Evolutionary conservation across 37 sponge, comb jelly and placozoan genomes (phyloP), one percentile per base, ranked within the genome.

Genomic region (Haliclona indistincta): DNA sequence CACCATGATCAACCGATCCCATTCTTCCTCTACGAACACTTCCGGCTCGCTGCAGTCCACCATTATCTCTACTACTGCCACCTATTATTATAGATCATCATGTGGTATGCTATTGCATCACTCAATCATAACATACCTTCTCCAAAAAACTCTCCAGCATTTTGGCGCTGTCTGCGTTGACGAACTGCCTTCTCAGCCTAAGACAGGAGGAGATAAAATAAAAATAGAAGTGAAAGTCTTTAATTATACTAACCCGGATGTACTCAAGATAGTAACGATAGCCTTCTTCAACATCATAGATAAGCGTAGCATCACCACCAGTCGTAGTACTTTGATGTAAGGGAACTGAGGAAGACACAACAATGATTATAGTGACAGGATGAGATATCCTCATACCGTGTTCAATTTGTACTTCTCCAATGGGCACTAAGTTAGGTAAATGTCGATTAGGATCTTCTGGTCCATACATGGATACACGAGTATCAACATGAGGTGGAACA

Each of bases 61-160:
- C 13, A 58, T 8, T 58, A 20, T 20, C 11, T 15, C 51, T 10
- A 47, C 15, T 47, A 47, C 13, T 17, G 15, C 51, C 13, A 47
- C 51, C 51, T 47, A 17, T 15, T 47, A 10, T 47, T 58, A n/a
- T n/a, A n/a, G n/a, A n/a, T n/a, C n/a, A n/a, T n/a, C n/a, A n/a
- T n/a, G n/a, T n/a, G n/a, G n/a, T n/a, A n/a, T n/a, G n/a, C n/a
- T n/a, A n/a, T n/a, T n/a, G n/a, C n/a, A n/a, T n/a, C n/a, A n/a
- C n/a, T n/a, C n/a, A n/a, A n/a, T n/a, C n/a, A n/a, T n/a, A n/a
- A n/a, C n/a, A n/a, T 60, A 44, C 73, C 79, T 30, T 58, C 55
- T 56, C 90, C 90, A 84, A 89, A 89, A 71, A 89, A 75, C 43
- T 83, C 80, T 5, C 58, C 17, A 2, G 75, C 80, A 51, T 76